phyloP scores from a whole-genome alignment of 2,113 vertebrate species.

The Calcarius ornatus region DNA sequence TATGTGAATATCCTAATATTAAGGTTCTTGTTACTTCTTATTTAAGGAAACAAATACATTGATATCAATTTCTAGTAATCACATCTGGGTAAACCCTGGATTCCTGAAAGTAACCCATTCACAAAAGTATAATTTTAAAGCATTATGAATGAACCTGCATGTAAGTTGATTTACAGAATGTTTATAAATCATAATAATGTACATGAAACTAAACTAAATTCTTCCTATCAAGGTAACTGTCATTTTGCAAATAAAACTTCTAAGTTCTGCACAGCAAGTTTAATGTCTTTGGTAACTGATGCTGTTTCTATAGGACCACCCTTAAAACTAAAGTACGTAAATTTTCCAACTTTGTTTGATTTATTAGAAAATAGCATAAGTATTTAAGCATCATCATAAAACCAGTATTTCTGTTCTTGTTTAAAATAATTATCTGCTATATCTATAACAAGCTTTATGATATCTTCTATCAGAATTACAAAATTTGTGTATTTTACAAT shows the following conservation, averaged over 20 bases:
- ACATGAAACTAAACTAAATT: background rate
- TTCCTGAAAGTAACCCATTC: background rate
- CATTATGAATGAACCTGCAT: background rate
- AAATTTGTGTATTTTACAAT: background rate
- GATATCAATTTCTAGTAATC: background rate
- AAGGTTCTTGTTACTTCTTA: background rate
- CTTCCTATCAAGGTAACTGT: background rate
- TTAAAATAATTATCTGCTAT: background rate
- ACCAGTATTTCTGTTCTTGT: background rate
- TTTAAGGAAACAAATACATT: background rate
- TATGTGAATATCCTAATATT: background rate
- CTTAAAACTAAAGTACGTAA: background rate
- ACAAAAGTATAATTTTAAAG: background rate
- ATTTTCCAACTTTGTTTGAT: background rate
- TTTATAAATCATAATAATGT: background rate
- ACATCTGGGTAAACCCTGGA: background rate
- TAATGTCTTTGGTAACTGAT: background rate
- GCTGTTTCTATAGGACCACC: background rate
- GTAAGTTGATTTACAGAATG: background rate
- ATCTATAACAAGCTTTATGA: background rate
- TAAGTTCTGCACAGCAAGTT: background rate
- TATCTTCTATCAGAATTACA: background rate
- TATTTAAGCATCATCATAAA: background rate
- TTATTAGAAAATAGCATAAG: background rate
- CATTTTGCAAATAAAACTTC: background rate